Evolutionary conservation across 2,113 vertebrate genomes (phyloP).

Genomic region (Colius striatus): DNA sequence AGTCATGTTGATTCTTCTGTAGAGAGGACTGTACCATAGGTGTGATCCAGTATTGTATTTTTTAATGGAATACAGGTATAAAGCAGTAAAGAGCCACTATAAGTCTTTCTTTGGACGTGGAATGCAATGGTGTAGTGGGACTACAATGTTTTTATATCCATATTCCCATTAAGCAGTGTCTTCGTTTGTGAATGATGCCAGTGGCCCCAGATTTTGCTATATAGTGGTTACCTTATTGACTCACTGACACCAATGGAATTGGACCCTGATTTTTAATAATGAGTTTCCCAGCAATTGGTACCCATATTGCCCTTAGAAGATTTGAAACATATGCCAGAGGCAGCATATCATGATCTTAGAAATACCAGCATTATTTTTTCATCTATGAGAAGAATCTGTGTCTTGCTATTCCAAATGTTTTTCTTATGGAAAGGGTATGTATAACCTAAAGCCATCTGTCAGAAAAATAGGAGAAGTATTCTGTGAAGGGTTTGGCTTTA

Average conservation of each 20-base stretch:
- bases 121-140: background rate
- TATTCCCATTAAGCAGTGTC: background rate
- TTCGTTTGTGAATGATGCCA: background rate
- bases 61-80: background rate
- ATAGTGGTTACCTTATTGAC: background rate
- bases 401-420: background rate
- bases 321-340: background rate
- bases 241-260: background rate
- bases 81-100: background rate
- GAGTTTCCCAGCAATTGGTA: background rate
- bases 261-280: conserved; percentile 3
- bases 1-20: background rate
- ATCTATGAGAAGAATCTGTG: background rate
- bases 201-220: background rate
- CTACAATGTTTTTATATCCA: background rate
- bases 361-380: background rate
- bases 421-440: background rate
- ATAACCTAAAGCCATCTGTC: conserved; percentile 13
- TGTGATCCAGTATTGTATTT: background rate
- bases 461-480: conserved; percentile 25
- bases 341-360: background rate
- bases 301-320: background rate
- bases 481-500: background rate
- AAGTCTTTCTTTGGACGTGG: background rate
- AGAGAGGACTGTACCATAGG: background rate